Percentiles rank a stretch among this genome's conserved stretches.
These are phyloP conservation scores for Megaceryle alcyon DNA, from an alignment of 2,797 vertebrate genomes.

Conservation along the genomic window DNA sequence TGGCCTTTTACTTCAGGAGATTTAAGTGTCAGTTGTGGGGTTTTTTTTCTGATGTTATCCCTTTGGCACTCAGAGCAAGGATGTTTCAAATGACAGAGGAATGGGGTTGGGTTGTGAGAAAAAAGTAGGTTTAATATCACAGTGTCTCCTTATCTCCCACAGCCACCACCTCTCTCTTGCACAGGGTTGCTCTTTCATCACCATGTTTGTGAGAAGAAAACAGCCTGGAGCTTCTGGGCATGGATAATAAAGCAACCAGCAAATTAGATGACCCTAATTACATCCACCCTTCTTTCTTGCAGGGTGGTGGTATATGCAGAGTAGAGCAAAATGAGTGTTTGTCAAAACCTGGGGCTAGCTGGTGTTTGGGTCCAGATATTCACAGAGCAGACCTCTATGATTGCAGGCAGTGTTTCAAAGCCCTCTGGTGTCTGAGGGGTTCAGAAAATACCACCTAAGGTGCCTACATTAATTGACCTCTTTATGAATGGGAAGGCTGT, in stretches of 20 bases:
- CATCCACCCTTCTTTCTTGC: neutral
- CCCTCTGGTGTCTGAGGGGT: neutral
- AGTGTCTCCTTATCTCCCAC: constrained; percentile 5
- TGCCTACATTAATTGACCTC: constrained; percentile 36
- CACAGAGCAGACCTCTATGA: constrained; percentile 36
- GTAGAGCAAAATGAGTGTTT: constrained; percentile 20
- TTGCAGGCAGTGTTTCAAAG: constrained; percentile 17
- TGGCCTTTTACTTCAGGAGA: neutral
- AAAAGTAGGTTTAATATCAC: constrained; percentile 5
- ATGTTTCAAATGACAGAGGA: constrained; percentile 27
- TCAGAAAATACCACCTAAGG: constrained; percentile 55
- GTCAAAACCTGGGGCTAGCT: neutral
- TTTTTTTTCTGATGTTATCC: constrained; percentile 45
- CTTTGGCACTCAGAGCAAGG: neutral
- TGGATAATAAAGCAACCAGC: neutral
- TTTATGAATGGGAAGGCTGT: constrained; percentile 53
- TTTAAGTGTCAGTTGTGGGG: neutral
- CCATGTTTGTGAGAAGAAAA: neutral
- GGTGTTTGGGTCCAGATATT: neutral
- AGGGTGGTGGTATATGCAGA: neutral
- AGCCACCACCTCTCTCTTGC: neutral
- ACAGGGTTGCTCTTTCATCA: constrained; percentile 21
- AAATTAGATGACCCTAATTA: neutral
- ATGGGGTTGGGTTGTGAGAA: neutral
- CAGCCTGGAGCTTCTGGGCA: neutral